phyloP scores from a whole-genome alignment of 2,888 invertebrate genomes.

The Xestobium rufovillosum region DNA sequence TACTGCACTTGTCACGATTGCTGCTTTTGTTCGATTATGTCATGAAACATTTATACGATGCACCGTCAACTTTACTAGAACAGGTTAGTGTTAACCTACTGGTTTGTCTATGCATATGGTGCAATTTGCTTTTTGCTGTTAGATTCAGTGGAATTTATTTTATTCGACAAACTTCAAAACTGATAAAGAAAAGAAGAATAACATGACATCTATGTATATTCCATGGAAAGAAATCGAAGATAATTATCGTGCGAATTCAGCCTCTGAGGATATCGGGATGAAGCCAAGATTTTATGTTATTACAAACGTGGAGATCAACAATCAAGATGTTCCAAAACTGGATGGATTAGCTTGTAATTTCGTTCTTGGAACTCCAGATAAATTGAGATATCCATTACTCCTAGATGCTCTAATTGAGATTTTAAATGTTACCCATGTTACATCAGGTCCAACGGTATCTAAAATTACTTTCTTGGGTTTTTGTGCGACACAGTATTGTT shows the following conservation, averaged over 20 bases:
- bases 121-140: constrained; percentile 16
- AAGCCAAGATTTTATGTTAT: constrained; percentile 89
- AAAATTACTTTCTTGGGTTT: constrained; percentile 54
- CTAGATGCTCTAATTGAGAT: constrained; percentile 81
- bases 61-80: constrained; percentile 75
- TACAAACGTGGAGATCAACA: constrained; percentile 66
- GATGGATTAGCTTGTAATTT: constrained; percentile 92
- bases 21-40: constrained; percentile 87
- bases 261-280: constrained; percentile 61
- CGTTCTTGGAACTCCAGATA: constrained; percentile 85
- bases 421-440: constrained; percentile 70
- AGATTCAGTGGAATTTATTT: constrained; percentile 76
- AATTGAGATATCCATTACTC: constrained; percentile 78
- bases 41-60: constrained; percentile 91
- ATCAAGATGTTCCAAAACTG: constrained; percentile 81
- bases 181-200: constrained; percentile 51
- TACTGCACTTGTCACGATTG: constrained; percentile 74
- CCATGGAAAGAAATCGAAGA: constrained; percentile 72
- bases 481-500: constrained; percentile 86
- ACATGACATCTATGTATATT: constrained; percentile 56
- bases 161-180: constrained; percentile 55
- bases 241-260: constrained; percentile 56
- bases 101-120: no score
- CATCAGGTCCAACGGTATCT: constrained; percentile 37
- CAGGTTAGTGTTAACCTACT: constrained; percentile 55